Evolutionary conservation across 2,888 invertebrate species (phyloP).

Genomic region (Petrolisthes cinctipes): DNA sequence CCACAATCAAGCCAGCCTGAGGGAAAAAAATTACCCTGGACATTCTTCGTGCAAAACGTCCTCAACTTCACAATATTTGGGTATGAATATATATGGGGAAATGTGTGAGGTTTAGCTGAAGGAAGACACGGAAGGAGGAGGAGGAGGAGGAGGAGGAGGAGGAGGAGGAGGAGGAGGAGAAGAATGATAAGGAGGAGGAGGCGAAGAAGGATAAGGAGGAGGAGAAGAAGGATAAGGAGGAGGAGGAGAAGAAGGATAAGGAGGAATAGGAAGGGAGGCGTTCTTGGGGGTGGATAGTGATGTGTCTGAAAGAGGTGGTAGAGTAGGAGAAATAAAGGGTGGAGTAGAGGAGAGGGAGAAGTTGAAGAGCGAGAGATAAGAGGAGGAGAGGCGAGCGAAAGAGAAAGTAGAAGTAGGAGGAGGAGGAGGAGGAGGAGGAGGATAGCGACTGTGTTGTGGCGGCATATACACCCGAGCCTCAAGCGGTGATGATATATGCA

Average conservation of each 20-base stretch:
- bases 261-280: not conserved
- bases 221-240: not conserved
- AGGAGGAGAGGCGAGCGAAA: not conserved
- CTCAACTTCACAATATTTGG: too few species aligned
- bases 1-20: too few species aligned
- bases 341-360: too few species aligned
- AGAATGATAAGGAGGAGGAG: slow-evolving; percentile 7
- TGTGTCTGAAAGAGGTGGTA: too few species aligned
- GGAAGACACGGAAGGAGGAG: not conserved
- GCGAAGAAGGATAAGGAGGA: not conserved
- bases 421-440: not conserved
- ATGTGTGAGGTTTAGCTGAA: not conserved
- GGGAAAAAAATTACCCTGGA: too few species aligned
- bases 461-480: too few species aligned
- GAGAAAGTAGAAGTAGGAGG: too few species aligned
- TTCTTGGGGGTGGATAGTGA: not conserved
- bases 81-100: too few species aligned
- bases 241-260: too few species aligned
- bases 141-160: too few species aligned
- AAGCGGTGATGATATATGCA: slow-evolving; percentile 10
- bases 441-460: not conserved
- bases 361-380: not conserved
- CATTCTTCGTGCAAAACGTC: too few species aligned
- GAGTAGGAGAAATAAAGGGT: too few species aligned
- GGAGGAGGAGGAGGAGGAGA: not conserved